phyloP scores from a whole-genome alignment of 2,888 invertebrate genomes.

The Brenthis daphne region DNA sequence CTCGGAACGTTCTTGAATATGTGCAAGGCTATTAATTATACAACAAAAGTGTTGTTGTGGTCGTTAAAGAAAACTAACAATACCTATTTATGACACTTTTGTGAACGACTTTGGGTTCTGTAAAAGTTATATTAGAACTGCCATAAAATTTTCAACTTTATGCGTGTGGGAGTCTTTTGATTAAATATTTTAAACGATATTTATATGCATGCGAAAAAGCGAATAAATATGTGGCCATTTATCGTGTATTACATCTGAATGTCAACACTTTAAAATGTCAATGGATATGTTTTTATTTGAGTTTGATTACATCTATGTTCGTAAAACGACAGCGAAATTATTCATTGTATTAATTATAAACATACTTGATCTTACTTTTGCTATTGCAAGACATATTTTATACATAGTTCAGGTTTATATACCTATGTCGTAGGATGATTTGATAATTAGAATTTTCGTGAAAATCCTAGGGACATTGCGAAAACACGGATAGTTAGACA shows the following conservation, averaged over 20 bases:
- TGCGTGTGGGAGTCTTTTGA: neutral
- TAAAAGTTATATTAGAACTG: neutral
- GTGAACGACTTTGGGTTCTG: conserved; percentile 30
- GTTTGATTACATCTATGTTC: neutral
- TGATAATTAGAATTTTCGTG: too few species aligned
- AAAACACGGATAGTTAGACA: too few species aligned
- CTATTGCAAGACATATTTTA: too few species aligned
- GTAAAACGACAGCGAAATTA: neutral
- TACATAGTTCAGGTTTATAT: too few species aligned
- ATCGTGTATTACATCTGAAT: neutral
- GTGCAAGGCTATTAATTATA: conserved; percentile 67
- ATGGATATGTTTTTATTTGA: neutral
- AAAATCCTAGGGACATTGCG: too few species aligned
- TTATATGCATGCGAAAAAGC: neutral
- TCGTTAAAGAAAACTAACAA: conserved; percentile 52
- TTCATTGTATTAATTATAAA: neutral
- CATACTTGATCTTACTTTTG: too few species aligned
- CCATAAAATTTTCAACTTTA: neutral
- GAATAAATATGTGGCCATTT: neutral
- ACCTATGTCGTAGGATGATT: too few species aligned
- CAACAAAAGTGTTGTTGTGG: conserved; percentile 56
- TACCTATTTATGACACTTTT: conserved; percentile 33
- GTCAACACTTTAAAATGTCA: neutral
- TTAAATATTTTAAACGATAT: neutral
- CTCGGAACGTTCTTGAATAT: conserved; percentile 56